Percentiles rank a stretch among this genome's conserved stretches.
These are phyloP conservation scores for Cryptus armator DNA, from an alignment of 2,888 invertebrate genomes.

Conservation along the genomic window DNA sequence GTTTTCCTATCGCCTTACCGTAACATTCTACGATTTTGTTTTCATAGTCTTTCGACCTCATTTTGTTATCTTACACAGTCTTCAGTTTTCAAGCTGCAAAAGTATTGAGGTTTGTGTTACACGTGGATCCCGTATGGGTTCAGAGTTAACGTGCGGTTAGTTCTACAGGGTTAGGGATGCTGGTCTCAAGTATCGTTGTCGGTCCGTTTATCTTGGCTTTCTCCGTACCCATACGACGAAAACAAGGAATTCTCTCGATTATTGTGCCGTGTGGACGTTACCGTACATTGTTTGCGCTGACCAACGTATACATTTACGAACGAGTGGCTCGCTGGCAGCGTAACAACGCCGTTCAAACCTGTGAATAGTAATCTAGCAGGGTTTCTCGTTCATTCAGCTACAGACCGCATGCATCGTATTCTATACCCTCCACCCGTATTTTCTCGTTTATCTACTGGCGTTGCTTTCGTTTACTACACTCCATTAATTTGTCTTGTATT, in stretches of 20 bases:
- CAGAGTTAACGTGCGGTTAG: too few relatives aligned
- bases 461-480: neutral
- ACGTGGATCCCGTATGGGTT: too few relatives aligned
- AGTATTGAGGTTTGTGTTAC: too few relatives aligned
- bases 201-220: neutral
- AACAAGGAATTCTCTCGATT: neutral
- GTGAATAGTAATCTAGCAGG: neutral
- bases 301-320: constrained; percentile 2
- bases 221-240: neutral
- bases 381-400: neutral
- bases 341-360: neutral
- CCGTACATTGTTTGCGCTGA: neutral
- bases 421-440: neutral
- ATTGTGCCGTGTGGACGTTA: neutral
- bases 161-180: neutral
- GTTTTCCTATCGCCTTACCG: too few relatives aligned
- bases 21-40: too few relatives aligned
- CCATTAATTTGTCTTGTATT: neutral
- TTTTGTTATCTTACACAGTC: too few relatives aligned
- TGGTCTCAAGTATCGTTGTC: neutral
- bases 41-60: too few relatives aligned
- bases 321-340: neutral
- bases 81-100: too few relatives aligned
- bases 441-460: neutral
- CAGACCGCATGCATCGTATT: neutral